Evolutionary conservation across 2,797 vertebrate species (phyloP).

Genomic region (Anomalospiza imberbis): DNA sequence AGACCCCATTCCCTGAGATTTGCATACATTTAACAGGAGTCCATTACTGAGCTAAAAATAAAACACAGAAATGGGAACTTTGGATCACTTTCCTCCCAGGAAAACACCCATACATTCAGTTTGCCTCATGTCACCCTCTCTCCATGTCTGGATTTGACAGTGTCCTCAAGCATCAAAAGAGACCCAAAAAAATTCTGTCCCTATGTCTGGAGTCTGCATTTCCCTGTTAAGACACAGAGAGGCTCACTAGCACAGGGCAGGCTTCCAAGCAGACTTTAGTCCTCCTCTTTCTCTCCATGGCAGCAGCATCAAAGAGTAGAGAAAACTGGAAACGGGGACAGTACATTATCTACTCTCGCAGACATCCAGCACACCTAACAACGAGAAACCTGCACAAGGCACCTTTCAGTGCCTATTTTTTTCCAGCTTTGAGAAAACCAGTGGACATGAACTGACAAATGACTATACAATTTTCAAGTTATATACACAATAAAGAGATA

Average conservation of each 20-base stretch:
- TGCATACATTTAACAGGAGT: not conserved
- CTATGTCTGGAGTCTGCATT: not conserved
- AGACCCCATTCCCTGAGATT: not conserved
- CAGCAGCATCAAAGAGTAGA: not conserved
- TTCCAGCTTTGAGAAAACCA: not conserved
- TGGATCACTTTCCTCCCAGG: not conserved
- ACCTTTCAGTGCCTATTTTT: not conserved
- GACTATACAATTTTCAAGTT: not conserved
- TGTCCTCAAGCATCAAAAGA: not conserved
- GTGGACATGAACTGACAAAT: not conserved
- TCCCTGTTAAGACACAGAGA: not conserved
- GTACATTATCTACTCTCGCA: not conserved
- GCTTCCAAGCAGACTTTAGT: not conserved
- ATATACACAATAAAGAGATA: not conserved
- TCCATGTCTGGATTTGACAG: not conserved
- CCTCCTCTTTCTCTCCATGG: rapidly evolving
- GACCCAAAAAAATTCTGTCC: not conserved
- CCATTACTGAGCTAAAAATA: not conserved
- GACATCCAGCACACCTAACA: not conserved
- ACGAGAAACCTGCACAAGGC: not conserved
- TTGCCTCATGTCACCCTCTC: not conserved
- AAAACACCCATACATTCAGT: not conserved
- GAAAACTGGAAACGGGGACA: not conserved
- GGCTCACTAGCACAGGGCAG: not conserved
- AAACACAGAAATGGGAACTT: not conserved